Base-by-base conservation (phyloP, 2,797 vertebrate species). In the Discoglossus pictus region DNA sequence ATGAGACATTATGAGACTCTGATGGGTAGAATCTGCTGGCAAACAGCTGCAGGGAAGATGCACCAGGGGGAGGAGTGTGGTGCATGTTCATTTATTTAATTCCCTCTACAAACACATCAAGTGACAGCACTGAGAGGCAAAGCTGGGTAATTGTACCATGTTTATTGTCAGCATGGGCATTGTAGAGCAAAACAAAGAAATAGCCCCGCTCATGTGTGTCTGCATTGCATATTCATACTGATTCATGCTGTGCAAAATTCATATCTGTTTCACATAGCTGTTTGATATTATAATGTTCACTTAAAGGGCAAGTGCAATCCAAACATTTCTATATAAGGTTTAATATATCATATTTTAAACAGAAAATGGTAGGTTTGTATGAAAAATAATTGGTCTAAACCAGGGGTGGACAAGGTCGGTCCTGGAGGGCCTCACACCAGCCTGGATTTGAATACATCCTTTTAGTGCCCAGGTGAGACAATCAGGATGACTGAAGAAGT, bases 31-130 rank as follows among this genome's bases (percentile, higher is more conserved):
- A 21, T 23, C 56, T 80, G 77, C 80, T 79, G 82, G 74, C 65
- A 67, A 79, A 80, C 70, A 81, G 79, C 82, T 79, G 77, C 79
- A 82, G 79, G 79, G 79, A 80, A 84, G 63, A 54, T 68, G 79
- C 83, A 83, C 74, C 34, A 67, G 68, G 75, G 61, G 47, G 76
- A 82, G 74, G 54, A 77, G 76, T 78, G 75, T 78, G 74, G 72
- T 77, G 76, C 72, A 53, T 78, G 77, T 79, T 85, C 81, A 78
- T 71, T 74, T 78, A 38, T 86, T 82, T 81, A 73, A 86, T 84
- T 85, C 80, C 76, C 70, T 81, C 18, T 43, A 75, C 78, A 88
- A 84, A 83, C 82, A 83, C 81, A 81, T 75, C 76, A 83, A 86
- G 80, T 78, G 74, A 83, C 69, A 84, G 61, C 76, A 82, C 87